Conservation (phyloP, 35 echinoderm and acorn worm genomes). For the Anneissia japonica region DNA sequence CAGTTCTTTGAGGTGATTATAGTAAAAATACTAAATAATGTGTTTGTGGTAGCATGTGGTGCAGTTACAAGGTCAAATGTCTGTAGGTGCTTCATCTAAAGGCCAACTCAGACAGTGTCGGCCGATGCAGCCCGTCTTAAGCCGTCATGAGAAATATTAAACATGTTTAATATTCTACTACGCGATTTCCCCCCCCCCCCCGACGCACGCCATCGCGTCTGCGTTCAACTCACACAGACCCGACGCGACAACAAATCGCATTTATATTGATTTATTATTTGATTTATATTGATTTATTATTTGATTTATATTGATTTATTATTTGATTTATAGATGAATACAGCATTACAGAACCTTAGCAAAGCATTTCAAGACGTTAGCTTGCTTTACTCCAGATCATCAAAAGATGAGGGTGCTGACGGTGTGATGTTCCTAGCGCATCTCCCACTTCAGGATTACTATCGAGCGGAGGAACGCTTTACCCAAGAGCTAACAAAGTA, state of each 20-base stretch:
- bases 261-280: too few relatives aligned
- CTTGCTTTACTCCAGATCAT: not conserved
- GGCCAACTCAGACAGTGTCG: too few relatives aligned
- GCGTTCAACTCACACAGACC: not conserved
- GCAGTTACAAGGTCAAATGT: too few relatives aligned
- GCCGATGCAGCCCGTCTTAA: too few relatives aligned
- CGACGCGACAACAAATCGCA: too few relatives aligned
- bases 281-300: too few relatives aligned
- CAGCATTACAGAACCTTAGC: constrained; percentile 51
- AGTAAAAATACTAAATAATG: too few relatives aligned
- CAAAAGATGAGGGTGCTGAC: constrained; percentile 6
- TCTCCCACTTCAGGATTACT: constrained; percentile 48
- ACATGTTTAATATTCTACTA: too few relatives aligned
- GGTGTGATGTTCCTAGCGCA: constrained; percentile 73
- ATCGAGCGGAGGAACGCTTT: constrained; percentile 62
- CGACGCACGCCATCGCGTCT: not conserved
- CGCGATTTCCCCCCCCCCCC: not conserved
- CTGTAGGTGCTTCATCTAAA: too few relatives aligned
- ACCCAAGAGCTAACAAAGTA: constrained; percentile 75
- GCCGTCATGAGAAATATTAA: too few relatives aligned
- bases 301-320: too few relatives aligned
- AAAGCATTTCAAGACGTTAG: constrained; percentile 44
- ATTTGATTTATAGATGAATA: constrained; percentile 53
- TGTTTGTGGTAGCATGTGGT: too few relatives aligned
- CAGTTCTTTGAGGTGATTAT: constrained; percentile 96